These are phyloP conservation scores for Australoheros facetus DNA, from an alignment of 2,797 vertebrate species.

Conservation along the genomic window DNA sequence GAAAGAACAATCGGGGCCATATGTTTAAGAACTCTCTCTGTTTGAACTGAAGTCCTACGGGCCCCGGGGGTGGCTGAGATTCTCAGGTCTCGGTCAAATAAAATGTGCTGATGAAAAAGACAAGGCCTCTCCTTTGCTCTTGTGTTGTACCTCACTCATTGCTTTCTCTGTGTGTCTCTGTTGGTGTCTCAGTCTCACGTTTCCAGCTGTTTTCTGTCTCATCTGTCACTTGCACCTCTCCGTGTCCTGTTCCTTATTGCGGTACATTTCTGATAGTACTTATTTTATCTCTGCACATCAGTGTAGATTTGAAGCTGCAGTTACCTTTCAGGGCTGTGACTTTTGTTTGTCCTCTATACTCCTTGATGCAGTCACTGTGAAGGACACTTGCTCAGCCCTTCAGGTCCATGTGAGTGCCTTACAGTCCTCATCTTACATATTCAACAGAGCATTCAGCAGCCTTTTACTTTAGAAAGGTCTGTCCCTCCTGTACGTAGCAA, in stretches of 20 bases:
- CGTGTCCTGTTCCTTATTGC: background rate
- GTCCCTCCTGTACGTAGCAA: constrained; percentile 48
- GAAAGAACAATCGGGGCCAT: constrained; percentile 71
- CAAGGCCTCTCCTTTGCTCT: constrained; percentile 28
- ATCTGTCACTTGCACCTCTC: constrained; percentile 34
- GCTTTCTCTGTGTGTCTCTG: constrained; percentile 35
- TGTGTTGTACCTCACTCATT: constrained; percentile 38
- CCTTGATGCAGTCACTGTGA: constrained; percentile 44
- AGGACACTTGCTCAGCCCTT: constrained; percentile 60
- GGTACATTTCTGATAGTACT: background rate
- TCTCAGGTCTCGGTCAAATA: constrained; percentile 71
- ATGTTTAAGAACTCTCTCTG: constrained; percentile 56
- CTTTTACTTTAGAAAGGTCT: constrained; percentile 61
- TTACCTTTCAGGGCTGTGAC: constrained; percentile 42
- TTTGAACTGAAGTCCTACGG: constrained; percentile 72
- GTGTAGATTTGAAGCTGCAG: constrained; percentile 10
- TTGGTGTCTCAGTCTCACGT: constrained; percentile 43
- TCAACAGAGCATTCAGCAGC: constrained; percentile 48
- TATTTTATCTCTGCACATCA: constrained; percentile 11
- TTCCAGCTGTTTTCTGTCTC: constrained; percentile 42
- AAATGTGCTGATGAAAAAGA: constrained; percentile 60
- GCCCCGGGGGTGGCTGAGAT: constrained; percentile 58
- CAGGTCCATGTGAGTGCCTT: constrained; percentile 46
- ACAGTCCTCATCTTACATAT: constrained; percentile 48
- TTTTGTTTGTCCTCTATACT: constrained; percentile 49